phyloP scores from a whole-genome alignment of 2,888 invertebrate genomes.

The Leistus spinibarbis region DNA sequence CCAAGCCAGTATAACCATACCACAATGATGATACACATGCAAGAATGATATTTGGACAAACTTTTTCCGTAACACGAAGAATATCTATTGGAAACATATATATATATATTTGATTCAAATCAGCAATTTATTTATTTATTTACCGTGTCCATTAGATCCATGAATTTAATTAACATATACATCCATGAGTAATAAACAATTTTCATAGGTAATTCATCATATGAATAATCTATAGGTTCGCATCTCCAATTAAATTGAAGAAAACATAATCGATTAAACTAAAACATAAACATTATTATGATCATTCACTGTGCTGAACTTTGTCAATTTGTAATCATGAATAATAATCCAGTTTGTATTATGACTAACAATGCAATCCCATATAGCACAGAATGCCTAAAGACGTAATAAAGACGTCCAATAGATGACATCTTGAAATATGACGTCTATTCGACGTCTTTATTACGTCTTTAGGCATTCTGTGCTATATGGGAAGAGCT shows the following conservation, averaged over 20 bases:
- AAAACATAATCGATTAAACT: slow-evolving; percentile 16
- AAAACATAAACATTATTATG: not conserved
- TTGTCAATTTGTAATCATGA: too few species aligned
- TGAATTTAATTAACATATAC: slow-evolving; percentile 73
- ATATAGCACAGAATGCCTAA: too few species aligned
- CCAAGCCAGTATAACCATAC: slow-evolving; percentile 76
- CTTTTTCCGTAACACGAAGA: slow-evolving; percentile 86
- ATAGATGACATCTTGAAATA: too few species aligned
- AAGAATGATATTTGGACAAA: slow-evolving; percentile 81
- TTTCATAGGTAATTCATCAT: slow-evolving; percentile 65
- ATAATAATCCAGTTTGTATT: too few species aligned
- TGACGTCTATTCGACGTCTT: too few species aligned
- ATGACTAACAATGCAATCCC: too few species aligned
- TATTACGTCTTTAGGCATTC: too few species aligned
- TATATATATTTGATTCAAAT: too few species aligned
- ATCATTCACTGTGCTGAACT: not conserved
- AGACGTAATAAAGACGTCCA: too few species aligned
- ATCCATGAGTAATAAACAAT: slow-evolving; percentile 66
- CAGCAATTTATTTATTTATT: too few species aligned
- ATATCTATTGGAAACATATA: slow-evolving; percentile 59
- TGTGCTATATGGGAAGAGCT: too few species aligned
- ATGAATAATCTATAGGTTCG: slow-evolving; percentile 72
- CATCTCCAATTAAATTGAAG: slow-evolving; percentile 58
- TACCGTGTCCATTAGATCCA: slow-evolving; percentile 78
- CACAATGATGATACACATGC: slow-evolving; percentile 85